Conservation (phyloP, 2,888 invertebrate genomes). For the Tenthredo notha region DNA sequence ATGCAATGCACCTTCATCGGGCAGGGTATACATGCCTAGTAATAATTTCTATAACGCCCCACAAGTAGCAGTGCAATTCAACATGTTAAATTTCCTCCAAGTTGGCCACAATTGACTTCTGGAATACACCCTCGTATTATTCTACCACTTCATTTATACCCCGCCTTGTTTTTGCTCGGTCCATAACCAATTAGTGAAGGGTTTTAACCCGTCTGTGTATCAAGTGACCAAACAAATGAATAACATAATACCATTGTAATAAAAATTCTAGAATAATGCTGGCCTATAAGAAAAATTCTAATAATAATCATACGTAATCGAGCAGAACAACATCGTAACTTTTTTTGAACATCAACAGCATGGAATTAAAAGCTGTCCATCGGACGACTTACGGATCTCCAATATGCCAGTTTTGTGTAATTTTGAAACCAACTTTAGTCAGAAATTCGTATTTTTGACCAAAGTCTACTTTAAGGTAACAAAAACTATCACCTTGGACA, state of each 20-base stretch:
- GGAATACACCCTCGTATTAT: background rate
- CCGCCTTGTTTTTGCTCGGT: slow-evolving; percentile 15
- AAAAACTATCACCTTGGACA: no score
- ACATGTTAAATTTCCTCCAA: background rate
- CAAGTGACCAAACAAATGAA: background rate
- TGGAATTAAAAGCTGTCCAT: no score
- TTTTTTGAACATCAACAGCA: no score
- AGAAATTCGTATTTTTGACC: no score
- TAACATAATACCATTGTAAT: background rate
- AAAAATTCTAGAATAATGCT: background rate
- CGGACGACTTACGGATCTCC: no score
- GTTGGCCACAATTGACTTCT: background rate
- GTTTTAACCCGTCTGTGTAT: background rate
- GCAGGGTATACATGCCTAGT: background rate
- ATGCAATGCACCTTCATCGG: background rate
- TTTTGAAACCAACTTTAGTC: no score
- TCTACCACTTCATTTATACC: slow-evolving; percentile 1
- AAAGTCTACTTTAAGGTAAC: no score
- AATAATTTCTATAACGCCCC: background rate
- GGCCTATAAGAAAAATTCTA: background rate
- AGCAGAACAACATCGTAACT: background rate
- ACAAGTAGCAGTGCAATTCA: background rate
- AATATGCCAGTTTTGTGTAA: no score
- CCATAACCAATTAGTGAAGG: background rate
- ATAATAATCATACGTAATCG: background rate